A percentile compares a stretch with the other conserved stretches of the same genome.
Conservation (phyloP, 2,888 invertebrate genomes). For the Globia sparganii region DNA sequence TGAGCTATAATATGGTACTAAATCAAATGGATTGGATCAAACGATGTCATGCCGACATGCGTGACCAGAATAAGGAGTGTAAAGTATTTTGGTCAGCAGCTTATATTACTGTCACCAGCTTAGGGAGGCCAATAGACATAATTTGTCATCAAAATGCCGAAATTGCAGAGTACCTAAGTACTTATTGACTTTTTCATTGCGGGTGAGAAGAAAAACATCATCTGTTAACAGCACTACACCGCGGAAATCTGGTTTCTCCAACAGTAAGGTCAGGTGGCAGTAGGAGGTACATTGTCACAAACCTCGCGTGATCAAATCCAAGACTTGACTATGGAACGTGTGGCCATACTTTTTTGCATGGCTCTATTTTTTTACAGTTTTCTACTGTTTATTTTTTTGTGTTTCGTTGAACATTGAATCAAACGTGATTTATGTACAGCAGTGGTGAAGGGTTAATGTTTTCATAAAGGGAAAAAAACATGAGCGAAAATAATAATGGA, state of each 20-base stretch:
- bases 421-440: slow-evolving; percentile 6
- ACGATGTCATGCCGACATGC: slow-evolving; percentile 34
- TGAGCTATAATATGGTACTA: slow-evolving; percentile 4
- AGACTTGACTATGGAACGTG: slow-evolving; percentile 15
- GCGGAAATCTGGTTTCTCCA: slow-evolving; percentile 55
- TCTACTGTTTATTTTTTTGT: background rate
- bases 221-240: slow-evolving; percentile 12
- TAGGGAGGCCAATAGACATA: background rate
- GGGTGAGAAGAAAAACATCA: slow-evolving; percentile 32
- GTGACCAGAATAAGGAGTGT: slow-evolving; percentile 20
- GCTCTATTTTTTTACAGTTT: background rate
- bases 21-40: slow-evolving; percentile 31
- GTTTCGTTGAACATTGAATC: slow-evolving; percentile 2
- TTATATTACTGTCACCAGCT: slow-evolving; percentile 4
- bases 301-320: slow-evolving; percentile 12
- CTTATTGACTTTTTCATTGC: slow-evolving; percentile 11
- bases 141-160: background rate
- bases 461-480: slow-evolving; percentile 12
- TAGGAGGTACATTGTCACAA: slow-evolving; percentile 27
- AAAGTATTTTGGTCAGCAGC: slow-evolving; percentile 10
- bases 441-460: slow-evolving; percentile 33
- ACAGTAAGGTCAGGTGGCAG: slow-evolving; percentile 35
- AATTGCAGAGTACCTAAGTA: slow-evolving; percentile 10
- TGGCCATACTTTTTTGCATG: slow-evolving; percentile 8
- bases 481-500: background rate